Percentiles rank a stretch among this genome's conserved stretches.
phyloP scores from a whole-genome alignment of 2,888 invertebrate species.

The Sinotaia quadrata region DNA sequence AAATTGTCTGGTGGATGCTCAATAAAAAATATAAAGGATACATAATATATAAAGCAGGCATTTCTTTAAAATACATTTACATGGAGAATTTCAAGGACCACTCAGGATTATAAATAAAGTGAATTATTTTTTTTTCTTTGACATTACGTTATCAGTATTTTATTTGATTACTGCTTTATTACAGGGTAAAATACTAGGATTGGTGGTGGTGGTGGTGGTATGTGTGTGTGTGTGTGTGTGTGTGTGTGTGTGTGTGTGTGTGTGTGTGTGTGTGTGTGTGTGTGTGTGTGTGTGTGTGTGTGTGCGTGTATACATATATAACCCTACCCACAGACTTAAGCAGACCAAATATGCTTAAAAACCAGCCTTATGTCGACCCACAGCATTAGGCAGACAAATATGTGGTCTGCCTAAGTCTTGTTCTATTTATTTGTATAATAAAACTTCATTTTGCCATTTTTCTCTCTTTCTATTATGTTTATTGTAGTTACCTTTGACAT shows the following conservation, averaged over 20 bases:
- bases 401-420: neutral
- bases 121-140: neutral
- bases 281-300: neutral
- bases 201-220: neutral
- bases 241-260: conserved; percentile 3
- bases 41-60: too few relatives aligned
- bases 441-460: neutral
- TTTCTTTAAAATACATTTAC: too few relatives aligned
- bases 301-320: neutral
- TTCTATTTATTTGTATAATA: neutral
- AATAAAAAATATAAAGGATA: too few relatives aligned
- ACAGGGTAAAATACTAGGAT: neutral
- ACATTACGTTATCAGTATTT: too few relatives aligned
- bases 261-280: conserved; percentile 4
- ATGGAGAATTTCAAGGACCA: neutral
- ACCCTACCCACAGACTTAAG: neutral
- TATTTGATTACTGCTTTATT: too few relatives aligned
- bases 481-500: too few relatives aligned
- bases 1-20: too few relatives aligned
- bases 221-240: conserved; percentile 7
- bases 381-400: neutral
- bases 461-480: too few relatives aligned
- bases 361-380: neutral
- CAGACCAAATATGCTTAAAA: neutral
- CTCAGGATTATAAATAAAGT: neutral